Evolutionary conservation across 1,140 invertebrate genomes (phyloP).

Genomic region (Drosophila sproati): DNA sequence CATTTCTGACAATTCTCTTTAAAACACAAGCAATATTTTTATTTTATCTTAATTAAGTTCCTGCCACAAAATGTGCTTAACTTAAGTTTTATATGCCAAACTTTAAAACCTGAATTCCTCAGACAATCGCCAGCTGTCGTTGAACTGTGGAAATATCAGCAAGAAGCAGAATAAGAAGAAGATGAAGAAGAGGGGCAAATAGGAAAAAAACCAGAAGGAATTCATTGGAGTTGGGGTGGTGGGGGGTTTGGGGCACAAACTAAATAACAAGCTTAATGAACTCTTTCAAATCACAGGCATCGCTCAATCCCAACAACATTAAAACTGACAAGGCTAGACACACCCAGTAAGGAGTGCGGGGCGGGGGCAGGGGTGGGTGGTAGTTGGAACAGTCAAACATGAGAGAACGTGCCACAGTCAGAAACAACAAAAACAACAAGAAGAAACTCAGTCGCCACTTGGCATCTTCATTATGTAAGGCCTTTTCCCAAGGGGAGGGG

Average conservation of each 20-base stretch:
- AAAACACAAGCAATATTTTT: too few species aligned
- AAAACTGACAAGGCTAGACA: slow-evolving; percentile 66
- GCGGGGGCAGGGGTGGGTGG: background rate
- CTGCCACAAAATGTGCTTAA: too few species aligned
- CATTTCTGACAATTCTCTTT: too few species aligned
- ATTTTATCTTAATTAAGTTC: too few species aligned
- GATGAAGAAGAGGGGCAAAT: background rate
- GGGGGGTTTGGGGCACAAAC: background rate
- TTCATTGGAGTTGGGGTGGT: slow-evolving; percentile 33
- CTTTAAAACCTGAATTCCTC: background rate
- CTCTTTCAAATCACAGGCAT: slow-evolving; percentile 78
- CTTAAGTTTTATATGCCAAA: too few species aligned
- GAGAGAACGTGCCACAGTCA: slow-evolving; percentile 31
- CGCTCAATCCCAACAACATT: slow-evolving; percentile 78
- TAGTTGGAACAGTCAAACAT: background rate
- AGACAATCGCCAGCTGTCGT: slow-evolving; percentile 8
- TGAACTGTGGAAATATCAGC: background rate
- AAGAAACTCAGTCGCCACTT: slow-evolving; percentile 37
- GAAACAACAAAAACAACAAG: slow-evolving; percentile 23
- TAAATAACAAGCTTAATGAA: slow-evolving; percentile 74
- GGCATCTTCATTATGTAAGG: slow-evolving; percentile 63
- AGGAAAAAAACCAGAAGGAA: background rate
- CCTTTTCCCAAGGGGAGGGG: slow-evolving; percentile 11
- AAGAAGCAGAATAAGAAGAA: background rate
- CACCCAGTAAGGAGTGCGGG: background rate